These are phyloP conservation scores for Hydra vulgaris DNA, from an alignment of 30 jellyfish, hydroid and myxozoan genomes.

Conservation along the genomic window DNA sequence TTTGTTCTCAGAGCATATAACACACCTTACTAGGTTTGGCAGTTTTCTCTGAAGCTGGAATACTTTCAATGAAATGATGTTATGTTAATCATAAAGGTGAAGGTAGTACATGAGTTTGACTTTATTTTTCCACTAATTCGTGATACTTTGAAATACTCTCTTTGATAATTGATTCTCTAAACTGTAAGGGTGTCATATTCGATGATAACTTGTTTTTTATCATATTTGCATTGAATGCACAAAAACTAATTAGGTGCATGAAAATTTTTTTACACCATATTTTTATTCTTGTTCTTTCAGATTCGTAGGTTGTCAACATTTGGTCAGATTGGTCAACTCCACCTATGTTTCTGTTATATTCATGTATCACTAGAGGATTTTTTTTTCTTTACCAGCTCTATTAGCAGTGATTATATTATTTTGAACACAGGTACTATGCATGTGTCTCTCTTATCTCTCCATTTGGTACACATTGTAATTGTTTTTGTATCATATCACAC, in stretches of 20 bases:
- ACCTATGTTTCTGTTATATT: conserved; percentile 13
- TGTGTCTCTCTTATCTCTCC: conserved; percentile 17
- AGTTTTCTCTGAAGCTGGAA: conserved; percentile 15
- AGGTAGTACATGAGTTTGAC: conserved; percentile 1
- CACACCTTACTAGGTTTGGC: conserved; percentile 8
- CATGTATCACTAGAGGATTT: conserved; percentile 3
- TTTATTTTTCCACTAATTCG: neutral
- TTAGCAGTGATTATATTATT: neutral
- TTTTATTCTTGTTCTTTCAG: conserved; percentile 10
- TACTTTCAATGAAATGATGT: conserved; percentile 14
- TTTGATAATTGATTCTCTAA: conserved; percentile 6
- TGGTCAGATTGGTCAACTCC: neutral
- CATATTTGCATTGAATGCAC: conserved; percentile 7
- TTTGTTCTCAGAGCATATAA: conserved; percentile 16
- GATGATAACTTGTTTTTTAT: neutral
- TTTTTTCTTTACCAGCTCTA: conserved; percentile 15
- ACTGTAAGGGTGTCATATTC: neutral
- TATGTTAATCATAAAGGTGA: conserved; percentile 2
- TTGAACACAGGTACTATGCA: conserved; percentile 13
- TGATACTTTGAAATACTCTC: neutral
- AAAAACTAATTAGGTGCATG: neutral
- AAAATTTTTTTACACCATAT: conserved; percentile 3
- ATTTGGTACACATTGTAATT: conserved; percentile 11
- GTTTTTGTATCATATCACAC: neutral
- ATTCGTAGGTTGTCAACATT: conserved; percentile 10